Percentiles rank a stretch among this genome's conserved stretches.
Evolutionary conservation across 2,797 vertebrate genomes (phyloP).

Genomic region (Decapterus maruadsi): DNA sequence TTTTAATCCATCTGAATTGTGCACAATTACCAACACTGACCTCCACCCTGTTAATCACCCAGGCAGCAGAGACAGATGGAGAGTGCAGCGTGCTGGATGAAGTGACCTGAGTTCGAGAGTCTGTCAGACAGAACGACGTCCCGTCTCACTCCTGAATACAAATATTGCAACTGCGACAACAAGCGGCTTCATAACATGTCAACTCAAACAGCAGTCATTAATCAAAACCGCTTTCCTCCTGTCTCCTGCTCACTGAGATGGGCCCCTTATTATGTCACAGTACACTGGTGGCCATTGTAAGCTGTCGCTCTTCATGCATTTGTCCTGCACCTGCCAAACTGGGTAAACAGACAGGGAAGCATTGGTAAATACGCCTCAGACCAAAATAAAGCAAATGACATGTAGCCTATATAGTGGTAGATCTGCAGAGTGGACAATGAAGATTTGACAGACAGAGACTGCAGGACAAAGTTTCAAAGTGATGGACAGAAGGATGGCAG

Average conservation of each 20-base stretch:
- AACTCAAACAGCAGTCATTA: slow-evolving; percentile 33
- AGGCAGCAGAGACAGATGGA: slow-evolving; percentile 35
- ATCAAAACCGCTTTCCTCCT: slow-evolving; percentile 42
- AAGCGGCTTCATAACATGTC: slow-evolving; percentile 25
- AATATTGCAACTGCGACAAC: slow-evolving; percentile 13
- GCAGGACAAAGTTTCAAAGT: slow-evolving; percentile 41
- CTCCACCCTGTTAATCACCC: slow-evolving; percentile 29
- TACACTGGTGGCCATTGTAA: neutral
- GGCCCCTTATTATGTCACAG: slow-evolving; percentile 22
- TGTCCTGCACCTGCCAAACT: slow-evolving; percentile 10
- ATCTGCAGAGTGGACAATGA: slow-evolving; percentile 16
- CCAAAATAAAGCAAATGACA: neutral
- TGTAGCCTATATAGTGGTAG: neutral
- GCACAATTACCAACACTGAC: slow-evolving; percentile 6
- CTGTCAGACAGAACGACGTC: slow-evolving; percentile 33
- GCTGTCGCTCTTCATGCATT: neutral
- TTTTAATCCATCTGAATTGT: too few species aligned
- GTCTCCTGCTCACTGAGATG: slow-evolving; percentile 24
- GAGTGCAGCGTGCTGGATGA: neutral
- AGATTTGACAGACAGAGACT: slow-evolving; percentile 15
- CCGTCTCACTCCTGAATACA: slow-evolving; percentile 28
- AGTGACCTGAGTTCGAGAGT: slow-evolving; percentile 23
- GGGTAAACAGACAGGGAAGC: neutral
- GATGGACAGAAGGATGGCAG: slow-evolving; percentile 54
- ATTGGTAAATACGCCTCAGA: neutral